phyloP scores from a whole-genome alignment of 2,888 invertebrate genomes.

The Aethes cnicana region DNA sequence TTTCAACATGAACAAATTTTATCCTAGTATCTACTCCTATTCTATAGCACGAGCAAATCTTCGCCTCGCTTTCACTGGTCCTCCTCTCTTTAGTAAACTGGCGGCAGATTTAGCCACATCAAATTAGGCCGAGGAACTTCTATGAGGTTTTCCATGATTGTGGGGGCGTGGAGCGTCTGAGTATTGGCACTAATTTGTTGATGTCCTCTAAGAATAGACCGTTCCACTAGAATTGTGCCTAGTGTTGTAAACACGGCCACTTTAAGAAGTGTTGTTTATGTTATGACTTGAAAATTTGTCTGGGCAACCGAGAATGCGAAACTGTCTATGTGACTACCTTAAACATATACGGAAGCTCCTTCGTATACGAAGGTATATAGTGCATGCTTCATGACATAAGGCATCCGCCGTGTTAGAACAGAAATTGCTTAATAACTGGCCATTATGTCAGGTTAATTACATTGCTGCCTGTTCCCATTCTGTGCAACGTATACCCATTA shows the following conservation, averaged over 20 bases:
- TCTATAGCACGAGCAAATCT: no score
- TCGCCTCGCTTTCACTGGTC: conserved; percentile 4
- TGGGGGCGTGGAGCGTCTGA: conserved; percentile 39
- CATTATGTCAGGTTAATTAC: conserved; percentile 73
- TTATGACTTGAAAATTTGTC: no score
- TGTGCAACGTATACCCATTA: conserved; percentile 4
- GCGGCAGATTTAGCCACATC: conserved; percentile 65
- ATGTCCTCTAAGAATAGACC: conserved; percentile 18
- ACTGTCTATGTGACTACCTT: conserved; percentile 9
- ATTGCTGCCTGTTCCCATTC: conserved; percentile 46
- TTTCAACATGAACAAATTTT: no score
- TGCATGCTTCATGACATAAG: conserved; percentile 45
- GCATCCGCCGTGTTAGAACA: conserved; percentile 57
- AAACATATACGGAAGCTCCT: conserved; percentile 27
- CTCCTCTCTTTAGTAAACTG: conserved; percentile 42
- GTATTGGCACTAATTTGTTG: conserved; percentile 12
- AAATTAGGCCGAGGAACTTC: conserved; percentile 57
- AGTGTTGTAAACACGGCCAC: neutral
- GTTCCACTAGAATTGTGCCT: conserved; percentile 6
- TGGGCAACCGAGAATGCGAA: neutral
- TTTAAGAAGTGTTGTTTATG: no score
- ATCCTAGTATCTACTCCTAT: no score
- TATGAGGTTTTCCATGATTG: conserved; percentile 40
- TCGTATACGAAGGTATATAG: conserved; percentile 24
- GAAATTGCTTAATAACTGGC: conserved; percentile 73